Base-by-base conservation (phyloP, 2,113 vertebrate species). In the Phrynosoma platyrhinos region DNA sequence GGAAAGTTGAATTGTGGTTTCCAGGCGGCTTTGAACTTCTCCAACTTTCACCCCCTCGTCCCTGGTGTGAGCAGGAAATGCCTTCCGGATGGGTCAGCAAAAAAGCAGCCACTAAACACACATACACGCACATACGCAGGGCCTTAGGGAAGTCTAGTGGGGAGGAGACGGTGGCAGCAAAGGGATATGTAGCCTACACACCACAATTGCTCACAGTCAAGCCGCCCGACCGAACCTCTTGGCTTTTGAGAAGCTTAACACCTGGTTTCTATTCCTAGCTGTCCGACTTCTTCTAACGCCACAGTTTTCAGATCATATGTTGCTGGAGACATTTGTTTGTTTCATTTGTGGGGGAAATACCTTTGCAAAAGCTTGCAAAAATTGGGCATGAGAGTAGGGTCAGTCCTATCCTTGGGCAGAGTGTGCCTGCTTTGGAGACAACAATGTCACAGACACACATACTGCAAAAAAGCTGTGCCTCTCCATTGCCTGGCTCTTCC, bases 1-100 rank as follows among this genome's bases (percentile, higher is more conserved):
- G 87, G 87, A 88, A 88, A 66, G 87, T 77, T 88, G 87, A 23
- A 68, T 68, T 88, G 87, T 53, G 87, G 87, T 88, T 88, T 88
- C 13, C 71, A 83, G 72, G 27, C 72, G 13, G 72, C 75, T 88
- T 83, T 88, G 58, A 88, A 88, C 72, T 88, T 77, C 80, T 76
- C 87, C 47, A 55, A 78, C 80, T 88, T 88, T 88, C 87, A 83
- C 87, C 87, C 87, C 87, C 87, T 88, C 72, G 3, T 53, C 47
- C 30, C 87, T 88, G 72, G 62, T 64, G 80, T 53, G 42, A 83
- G 87, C 80, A 88, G 87, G 87, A 88, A 88, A 88, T 88, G 87
- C 87, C 80, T 88, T 47, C 80, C 2, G 72, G 87, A 88, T 83
- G n/a, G 87, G 42, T 88, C 87, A 88, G 87, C 87, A 21, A 8